phyloP scores from a whole-genome alignment of 2,113 vertebrate genomes.

The Megaceryle maxima region DNA sequence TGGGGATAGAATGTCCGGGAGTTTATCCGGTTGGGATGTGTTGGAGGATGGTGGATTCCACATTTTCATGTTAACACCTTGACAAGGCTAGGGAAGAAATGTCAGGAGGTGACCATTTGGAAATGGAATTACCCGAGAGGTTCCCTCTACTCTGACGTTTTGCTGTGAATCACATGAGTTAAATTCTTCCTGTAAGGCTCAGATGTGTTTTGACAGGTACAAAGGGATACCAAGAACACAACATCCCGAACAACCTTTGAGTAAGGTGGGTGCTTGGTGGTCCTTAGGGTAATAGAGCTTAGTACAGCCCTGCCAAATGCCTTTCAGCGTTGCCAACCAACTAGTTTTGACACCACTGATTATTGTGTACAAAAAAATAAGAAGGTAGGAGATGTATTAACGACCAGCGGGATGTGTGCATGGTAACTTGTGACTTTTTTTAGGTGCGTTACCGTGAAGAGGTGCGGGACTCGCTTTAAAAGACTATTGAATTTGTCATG shows the following conservation, averaged over 20 bases:
- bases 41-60: not conserved
- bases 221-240: constrained; percentile 53
- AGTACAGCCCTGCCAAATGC: not conserved
- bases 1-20: not conserved
- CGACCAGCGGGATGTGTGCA: not conserved
- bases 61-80: not conserved
- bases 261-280: constrained; percentile 57
- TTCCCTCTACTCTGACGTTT: not conserved
- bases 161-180: constrained; percentile 5
- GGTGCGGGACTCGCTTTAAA: not conserved
- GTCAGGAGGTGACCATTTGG: not conserved
- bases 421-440: not conserved
- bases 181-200: constrained; percentile 26
- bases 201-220: constrained; percentile 53
- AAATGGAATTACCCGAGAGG: not conserved
- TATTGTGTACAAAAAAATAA: not conserved
- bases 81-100: not conserved
- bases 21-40: not conserved
- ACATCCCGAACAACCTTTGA: constrained; percentile 19
- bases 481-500: not conserved
- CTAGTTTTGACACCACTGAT: not conserved
- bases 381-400: not conserved
- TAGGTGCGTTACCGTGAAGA: not conserved
- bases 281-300: not conserved
- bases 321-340: not conserved